These are phyloP conservation scores for Leptopilina syphax DNA, from an alignment of 2,888 invertebrate genomes.

Conservation along the genomic window DNA sequence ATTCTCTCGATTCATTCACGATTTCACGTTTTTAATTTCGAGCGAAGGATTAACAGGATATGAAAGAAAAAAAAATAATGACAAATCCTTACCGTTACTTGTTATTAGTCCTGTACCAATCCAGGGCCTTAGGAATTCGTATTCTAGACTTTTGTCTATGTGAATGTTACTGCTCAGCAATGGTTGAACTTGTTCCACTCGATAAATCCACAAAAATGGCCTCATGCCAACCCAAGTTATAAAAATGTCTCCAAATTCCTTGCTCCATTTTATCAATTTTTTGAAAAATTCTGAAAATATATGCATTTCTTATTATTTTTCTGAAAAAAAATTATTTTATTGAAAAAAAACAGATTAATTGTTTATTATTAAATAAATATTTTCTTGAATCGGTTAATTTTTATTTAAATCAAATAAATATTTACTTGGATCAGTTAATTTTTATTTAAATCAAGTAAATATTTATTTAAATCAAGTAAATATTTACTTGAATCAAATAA, in stretches of 20 bases:
- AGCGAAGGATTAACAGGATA: not conserved
- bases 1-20: not conserved
- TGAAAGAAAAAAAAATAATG: slow-evolving; percentile 10
- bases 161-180: slow-evolving; percentile 71
- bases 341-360: not conserved
- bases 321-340: not conserved
- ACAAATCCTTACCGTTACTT: slow-evolving; percentile 67
- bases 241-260: slow-evolving; percentile 70
- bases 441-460: no score
- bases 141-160: slow-evolving; percentile 74
- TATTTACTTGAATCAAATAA: no score
- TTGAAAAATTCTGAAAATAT: slow-evolving; percentile 71
- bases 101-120: slow-evolving; percentile 73
- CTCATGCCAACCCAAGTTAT: slow-evolving; percentile 73
- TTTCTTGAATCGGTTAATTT: not conserved
- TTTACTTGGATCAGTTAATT: no score
- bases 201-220: slow-evolving; percentile 73
- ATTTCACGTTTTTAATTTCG: slow-evolving; percentile 16
- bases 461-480: no score
- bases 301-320: no score
- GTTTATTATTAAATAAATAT: no score
- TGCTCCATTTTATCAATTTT: slow-evolving; percentile 67
- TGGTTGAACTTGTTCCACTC: slow-evolving; percentile 71
- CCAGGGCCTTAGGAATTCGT: slow-evolving; percentile 71
- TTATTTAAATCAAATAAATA: not conserved